Percentiles rank a stretch among this genome's conserved stretches.
Evolutionary conservation across 2,113 vertebrate species (phyloP).

Genomic region (Euleptes europaea): DNA sequence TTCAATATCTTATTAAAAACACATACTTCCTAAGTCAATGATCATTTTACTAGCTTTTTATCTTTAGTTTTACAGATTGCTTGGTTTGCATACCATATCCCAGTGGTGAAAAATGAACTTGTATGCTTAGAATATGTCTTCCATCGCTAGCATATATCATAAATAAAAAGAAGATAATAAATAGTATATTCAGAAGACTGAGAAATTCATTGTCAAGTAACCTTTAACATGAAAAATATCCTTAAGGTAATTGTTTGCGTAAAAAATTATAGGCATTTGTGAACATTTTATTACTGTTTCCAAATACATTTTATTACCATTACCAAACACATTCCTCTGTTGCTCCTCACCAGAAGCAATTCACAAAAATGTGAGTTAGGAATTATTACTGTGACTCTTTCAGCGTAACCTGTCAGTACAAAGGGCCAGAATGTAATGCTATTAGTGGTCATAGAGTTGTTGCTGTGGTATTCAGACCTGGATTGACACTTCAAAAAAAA

Average conservation of each 20-base stretch:
- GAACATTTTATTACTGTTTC: not conserved
- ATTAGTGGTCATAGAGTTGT: too few species aligned
- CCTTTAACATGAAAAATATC: not conserved
- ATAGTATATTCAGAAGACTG: not conserved
- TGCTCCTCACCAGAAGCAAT: constrained; percentile 32
- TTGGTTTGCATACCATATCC: not conserved
- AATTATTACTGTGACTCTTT: constrained; percentile 8
- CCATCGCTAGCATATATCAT: not conserved
- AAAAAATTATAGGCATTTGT: constrained; percentile 27
- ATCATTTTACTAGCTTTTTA: not conserved
- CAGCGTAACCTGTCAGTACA: too few species aligned
- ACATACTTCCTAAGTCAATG: not conserved
- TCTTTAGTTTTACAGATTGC: not conserved
- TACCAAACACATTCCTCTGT: constrained; percentile 29
- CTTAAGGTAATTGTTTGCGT: not conserved
- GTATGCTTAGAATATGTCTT: not conserved
- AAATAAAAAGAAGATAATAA: not conserved
- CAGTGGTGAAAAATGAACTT: not conserved
- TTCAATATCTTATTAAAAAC: not conserved
- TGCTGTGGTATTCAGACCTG: too few species aligned
- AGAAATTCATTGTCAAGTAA: not conserved
- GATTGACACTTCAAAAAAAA: too few species aligned
- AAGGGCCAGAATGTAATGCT: too few species aligned
- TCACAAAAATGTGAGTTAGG: constrained; percentile 35
- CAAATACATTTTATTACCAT: constrained; percentile 10